These are phyloP conservation scores for Tetrapedia diversipes DNA, from an alignment of 2,888 invertebrate genomes.

Conservation along the genomic window DNA sequence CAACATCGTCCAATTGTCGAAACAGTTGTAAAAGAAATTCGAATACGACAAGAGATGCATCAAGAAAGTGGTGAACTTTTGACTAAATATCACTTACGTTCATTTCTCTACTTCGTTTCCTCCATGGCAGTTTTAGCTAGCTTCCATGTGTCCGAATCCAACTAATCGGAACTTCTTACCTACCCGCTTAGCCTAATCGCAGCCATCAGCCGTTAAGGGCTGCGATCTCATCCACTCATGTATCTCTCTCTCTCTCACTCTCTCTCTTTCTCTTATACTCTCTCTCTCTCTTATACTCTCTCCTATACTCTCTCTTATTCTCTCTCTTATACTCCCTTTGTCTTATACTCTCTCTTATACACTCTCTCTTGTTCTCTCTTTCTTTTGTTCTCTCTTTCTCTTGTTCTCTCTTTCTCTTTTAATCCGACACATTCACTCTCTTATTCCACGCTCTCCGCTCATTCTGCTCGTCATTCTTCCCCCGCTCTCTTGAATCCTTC, in stretches of 20 bases:
- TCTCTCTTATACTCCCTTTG: conserved; percentile 22
- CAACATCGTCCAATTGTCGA: too few species aligned
- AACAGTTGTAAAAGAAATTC: too few species aligned
- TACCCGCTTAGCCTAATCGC: conserved; percentile 71
- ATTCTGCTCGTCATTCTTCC: conserved; percentile 23
- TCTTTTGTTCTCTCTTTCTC: conserved; percentile 26
- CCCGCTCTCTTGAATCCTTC: conserved; percentile 1
- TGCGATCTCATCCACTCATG: conserved; percentile 55
- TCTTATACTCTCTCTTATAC: conserved; percentile 35
- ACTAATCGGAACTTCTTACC: conserved; percentile 73
- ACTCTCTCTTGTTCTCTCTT: conserved; percentile 37
- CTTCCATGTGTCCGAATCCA: conserved; percentile 77
- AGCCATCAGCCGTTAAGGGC: conserved; percentile 43
- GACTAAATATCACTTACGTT: conserved; percentile 46
- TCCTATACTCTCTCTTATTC: conserved; percentile 30
- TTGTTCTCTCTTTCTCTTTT: conserved; percentile 30
- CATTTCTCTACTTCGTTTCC: conserved; percentile 64
- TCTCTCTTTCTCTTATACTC: conserved; percentile 25
- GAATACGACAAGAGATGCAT: background rate
- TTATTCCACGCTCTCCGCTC: conserved; percentile 30
- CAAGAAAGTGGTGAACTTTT: conserved; percentile 43
- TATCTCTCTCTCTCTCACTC: conserved; percentile 38
- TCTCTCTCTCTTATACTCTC: conserved; percentile 38
- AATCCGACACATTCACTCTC: too few species aligned
- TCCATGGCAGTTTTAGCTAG: conserved; percentile 81